A percentile compares a stretch with the other conserved stretches of the same genome.
Evolutionary conservation across 2,888 invertebrate genomes (phyloP).

Genomic region (Chydorus sphaericus): DNA sequence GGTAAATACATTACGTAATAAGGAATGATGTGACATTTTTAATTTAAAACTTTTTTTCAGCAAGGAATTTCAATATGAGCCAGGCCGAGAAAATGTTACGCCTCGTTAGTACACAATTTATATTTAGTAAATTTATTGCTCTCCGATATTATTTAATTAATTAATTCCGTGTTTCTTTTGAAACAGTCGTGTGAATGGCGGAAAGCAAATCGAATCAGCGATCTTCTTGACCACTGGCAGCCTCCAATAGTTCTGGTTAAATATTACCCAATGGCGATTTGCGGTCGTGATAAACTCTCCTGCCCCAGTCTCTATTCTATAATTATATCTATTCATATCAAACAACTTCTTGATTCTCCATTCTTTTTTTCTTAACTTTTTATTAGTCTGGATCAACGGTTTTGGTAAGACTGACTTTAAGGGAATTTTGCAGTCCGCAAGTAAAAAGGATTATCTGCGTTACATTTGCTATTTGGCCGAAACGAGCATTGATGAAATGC

Average conservation of each 20-base stretch:
- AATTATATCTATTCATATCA: background rate
- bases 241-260: slow-evolving; percentile 42
- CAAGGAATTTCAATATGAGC: slow-evolving; percentile 67
- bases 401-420: slow-evolving; percentile 66
- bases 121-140: too few species aligned
- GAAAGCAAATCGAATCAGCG: slow-evolving; percentile 57
- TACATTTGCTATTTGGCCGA: slow-evolving; percentile 32
- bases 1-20: slow-evolving; percentile 37
- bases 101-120: slow-evolving; percentile 44
- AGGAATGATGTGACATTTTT: background rate
- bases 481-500: slow-evolving; percentile 22
- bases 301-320: background rate
- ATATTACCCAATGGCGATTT: slow-evolving; percentile 61
- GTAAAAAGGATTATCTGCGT: slow-evolving; percentile 55
- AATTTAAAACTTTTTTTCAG: slow-evolving; percentile 33
- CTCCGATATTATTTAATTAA: too few species aligned
- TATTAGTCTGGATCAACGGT: slow-evolving; percentile 63
- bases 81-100: slow-evolving; percentile 83
- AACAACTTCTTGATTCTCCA: background rate
- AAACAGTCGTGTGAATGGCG: slow-evolving; percentile 54
- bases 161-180: too few species aligned
- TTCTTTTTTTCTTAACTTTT: background rate
- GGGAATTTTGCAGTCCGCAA: slow-evolving; percentile 58
- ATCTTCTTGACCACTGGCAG: slow-evolving; percentile 18
- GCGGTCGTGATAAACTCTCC: slow-evolving; percentile 61